phyloP scores from a whole-genome alignment of 2,113 vertebrate genomes.

The Tragelaphus buxtoni region DNA sequence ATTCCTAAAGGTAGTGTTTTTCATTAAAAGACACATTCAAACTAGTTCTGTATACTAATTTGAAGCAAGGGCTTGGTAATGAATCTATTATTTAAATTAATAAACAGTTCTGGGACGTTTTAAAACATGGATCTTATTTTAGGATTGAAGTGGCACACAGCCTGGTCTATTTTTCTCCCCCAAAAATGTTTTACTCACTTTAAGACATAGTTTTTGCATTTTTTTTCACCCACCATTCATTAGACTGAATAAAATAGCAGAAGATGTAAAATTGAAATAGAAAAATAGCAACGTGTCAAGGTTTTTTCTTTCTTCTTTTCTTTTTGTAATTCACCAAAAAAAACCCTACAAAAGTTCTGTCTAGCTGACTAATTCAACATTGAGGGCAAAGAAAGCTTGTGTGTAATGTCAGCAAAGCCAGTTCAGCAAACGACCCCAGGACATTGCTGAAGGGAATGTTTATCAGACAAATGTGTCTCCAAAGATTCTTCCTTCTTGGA shows the following conservation, averaged over 20 bases:
- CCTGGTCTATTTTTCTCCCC: not conserved
- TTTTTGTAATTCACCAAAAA: not conserved
- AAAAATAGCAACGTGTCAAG: constrained; percentile 6
- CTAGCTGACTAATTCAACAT: constrained; percentile 39
- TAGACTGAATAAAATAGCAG: not conserved
- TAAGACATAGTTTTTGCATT: not conserved
- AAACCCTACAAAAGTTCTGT: not conserved
- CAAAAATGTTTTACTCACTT: constrained; percentile 28
- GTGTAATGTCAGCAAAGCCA: constrained; percentile 26
- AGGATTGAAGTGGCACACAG: constrained; percentile 10
- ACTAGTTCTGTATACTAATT: not conserved
- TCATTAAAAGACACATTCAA: constrained; percentile 47
- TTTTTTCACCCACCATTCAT: constrained; percentile 16
- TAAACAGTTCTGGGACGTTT: constrained; percentile 35
- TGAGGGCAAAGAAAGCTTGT: not conserved
- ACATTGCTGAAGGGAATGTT: not conserved
- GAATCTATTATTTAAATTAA: constrained; percentile 58
- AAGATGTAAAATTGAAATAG: constrained; percentile 28
- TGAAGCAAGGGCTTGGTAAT: constrained; percentile 31
- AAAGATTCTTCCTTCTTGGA: not conserved
- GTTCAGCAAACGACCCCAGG: not conserved
- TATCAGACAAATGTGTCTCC: constrained; percentile 31
- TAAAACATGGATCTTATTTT: constrained; percentile 50
- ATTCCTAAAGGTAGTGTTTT: constrained; percentile 44
- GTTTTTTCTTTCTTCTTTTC: not conserved